A percentile compares a stretch with the other conserved stretches of the same genome.
These are phyloP conservation scores for Actinemys pallida DNA, from an alignment of 2,113 vertebrate genomes.

Conservation along the genomic window DNA sequence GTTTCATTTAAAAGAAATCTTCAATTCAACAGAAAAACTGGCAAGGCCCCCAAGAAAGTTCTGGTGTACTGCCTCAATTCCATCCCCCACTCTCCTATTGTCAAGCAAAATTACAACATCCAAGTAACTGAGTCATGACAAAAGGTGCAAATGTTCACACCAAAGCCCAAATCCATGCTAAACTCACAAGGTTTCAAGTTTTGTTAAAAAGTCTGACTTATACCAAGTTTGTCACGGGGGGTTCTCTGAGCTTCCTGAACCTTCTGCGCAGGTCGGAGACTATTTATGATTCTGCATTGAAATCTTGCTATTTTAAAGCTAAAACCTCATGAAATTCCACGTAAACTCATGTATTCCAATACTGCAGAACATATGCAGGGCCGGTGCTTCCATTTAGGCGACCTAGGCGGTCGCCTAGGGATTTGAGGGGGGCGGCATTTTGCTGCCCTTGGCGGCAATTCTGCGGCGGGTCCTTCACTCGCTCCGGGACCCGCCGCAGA, in stretches of 20 bases:
- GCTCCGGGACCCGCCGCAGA: no score
- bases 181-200: background rate
- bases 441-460: no score
- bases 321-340: background rate
- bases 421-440: no score
- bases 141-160: background rate
- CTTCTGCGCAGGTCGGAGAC: background rate
- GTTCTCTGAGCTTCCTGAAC: background rate
- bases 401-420: no score
- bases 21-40: background rate
- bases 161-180: background rate
- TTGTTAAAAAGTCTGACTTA: background rate
- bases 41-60: background rate
- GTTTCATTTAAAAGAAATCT: background rate
- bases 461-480: no score
- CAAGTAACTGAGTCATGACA: fast-evolving
- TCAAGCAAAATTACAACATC: background rate
- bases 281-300: background rate
- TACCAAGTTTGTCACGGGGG: background rate
- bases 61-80: background rate
- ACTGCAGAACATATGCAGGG: background rate
- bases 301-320: background rate
- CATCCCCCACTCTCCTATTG: background rate
- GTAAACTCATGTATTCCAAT: background rate
- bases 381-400: no score